Evolutionary conservation across 2,113 vertebrate genomes (phyloP).

Genomic region (Labeo catla): DNA sequence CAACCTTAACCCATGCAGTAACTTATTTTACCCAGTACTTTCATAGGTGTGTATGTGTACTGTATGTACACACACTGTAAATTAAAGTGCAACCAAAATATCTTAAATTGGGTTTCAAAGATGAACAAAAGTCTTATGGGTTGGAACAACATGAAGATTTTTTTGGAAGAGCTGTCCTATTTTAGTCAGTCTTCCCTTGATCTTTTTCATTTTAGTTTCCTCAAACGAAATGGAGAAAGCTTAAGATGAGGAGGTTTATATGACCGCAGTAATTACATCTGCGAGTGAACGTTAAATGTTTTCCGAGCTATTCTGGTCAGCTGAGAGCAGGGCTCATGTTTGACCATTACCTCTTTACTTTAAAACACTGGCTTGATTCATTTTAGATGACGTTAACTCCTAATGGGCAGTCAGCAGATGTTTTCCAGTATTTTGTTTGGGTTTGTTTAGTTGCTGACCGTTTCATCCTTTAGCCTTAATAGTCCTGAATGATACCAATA

Average conservation of each 20-base stretch:
- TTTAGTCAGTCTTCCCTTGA: neutral
- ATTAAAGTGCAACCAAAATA: neutral
- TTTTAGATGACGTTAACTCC: neutral
- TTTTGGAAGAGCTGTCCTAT: neutral
- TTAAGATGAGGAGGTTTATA: neutral
- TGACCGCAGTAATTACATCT: neutral
- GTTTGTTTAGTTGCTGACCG: slow-evolving; percentile 9
- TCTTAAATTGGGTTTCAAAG: neutral
- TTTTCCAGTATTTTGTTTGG: slow-evolving; percentile 26
- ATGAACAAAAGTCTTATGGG: neutral
- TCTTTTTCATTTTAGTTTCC: slow-evolving; percentile 3
- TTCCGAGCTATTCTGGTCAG: neutral
- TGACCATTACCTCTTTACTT: neutral
- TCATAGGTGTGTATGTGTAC: too few relatives aligned
- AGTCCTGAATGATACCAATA: slow-evolving; percentile 25
- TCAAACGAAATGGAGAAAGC: neutral
- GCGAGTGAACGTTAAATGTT: neutral
- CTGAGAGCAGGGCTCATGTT: neutral
- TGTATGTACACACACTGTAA: too few relatives aligned
- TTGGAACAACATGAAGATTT: neutral
- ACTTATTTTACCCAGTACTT: too few relatives aligned
- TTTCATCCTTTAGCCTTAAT: slow-evolving; percentile 19
- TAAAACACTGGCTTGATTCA: neutral
- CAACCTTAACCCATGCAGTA: too few relatives aligned
- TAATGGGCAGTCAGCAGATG: neutral